A percentile compares a stretch with the other conserved stretches of the same genome.
These are phyloP conservation scores for Blennius ocellaris DNA, from an alignment of 2,113 vertebrate genomes.

Conservation along the genomic window DNA sequence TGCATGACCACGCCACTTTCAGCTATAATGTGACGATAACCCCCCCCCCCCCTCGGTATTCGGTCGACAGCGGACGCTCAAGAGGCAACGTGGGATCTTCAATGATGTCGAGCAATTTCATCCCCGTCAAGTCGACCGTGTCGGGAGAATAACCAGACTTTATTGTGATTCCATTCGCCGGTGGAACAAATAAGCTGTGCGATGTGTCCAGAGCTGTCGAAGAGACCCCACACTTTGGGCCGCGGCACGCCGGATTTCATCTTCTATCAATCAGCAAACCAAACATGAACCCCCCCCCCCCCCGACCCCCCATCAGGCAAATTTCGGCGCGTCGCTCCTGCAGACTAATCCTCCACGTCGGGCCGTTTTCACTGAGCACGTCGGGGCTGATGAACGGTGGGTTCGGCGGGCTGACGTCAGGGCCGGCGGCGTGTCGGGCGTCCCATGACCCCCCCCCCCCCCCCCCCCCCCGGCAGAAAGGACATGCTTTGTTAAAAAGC, in stretches of 20 bases:
- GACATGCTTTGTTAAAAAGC: constrained; percentile 62
- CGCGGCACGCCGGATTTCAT: constrained; percentile 46
- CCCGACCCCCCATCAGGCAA: constrained; percentile 26
- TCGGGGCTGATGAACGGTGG: constrained; percentile 4
- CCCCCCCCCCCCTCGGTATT: not conserved
- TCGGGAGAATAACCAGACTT: not conserved
- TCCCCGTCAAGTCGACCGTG: not conserved
- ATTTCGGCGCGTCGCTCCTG: constrained; percentile 35
- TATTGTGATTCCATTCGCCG: constrained; percentile 9
- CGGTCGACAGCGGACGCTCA: not conserved
- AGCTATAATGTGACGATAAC: not conserved
- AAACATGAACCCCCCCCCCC: too few species aligned
- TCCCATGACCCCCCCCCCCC: constrained; percentile 45
- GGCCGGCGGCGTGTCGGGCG: constrained; percentile 54
- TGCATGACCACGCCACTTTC: too few species aligned
- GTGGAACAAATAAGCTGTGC: constrained; percentile 33
- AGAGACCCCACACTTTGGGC: constrained; percentile 8
- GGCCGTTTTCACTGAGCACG: constrained; percentile 27
- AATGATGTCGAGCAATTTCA: not conserved
- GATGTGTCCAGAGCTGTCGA: not conserved
- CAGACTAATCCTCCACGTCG: constrained; percentile 32
- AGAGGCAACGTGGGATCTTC: not conserved
- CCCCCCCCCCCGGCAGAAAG: too few species aligned
- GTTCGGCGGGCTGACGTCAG: constrained; percentile 65
- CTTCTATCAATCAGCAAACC: constrained; percentile 38